These are phyloP conservation scores for Menura novaehollandiae DNA, from an alignment of 2,113 vertebrate genomes.

Conservation along the genomic window DNA sequence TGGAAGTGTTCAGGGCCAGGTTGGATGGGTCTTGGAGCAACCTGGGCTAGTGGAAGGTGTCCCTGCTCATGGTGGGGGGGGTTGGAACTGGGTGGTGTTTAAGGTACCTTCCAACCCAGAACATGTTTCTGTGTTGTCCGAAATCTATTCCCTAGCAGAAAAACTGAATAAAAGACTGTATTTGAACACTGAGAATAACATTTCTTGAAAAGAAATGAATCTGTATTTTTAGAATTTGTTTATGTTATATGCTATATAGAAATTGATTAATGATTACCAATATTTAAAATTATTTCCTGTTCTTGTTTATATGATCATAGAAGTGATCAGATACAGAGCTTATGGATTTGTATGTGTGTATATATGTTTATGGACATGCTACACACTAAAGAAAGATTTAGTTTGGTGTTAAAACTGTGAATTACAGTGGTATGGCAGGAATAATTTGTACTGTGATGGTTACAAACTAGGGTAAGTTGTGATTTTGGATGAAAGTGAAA, in stretches of 20 bases:
- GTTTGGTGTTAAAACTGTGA: not conserved
- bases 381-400: not conserved
- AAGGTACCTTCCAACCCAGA: not conserved
- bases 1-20: not conserved
- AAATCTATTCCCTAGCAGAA: not conserved
- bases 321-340: not conserved
- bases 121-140: not conserved
- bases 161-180: not conserved
- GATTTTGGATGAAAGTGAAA: not conserved
- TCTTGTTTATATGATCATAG: not conserved
- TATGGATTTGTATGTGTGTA: not conserved
- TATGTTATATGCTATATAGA: not conserved
- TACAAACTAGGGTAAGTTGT: not conserved
- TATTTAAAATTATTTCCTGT: not conserved
- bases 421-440: not conserved
- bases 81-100: not conserved
- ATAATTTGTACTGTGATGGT: not conserved
- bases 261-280: not conserved
- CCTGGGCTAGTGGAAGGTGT: not conserved
- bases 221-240: not conserved
- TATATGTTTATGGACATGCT: not conserved
- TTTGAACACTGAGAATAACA: not conserved
- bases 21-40: not conserved
- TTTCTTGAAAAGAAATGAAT: not conserved
- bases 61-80: not conserved